Evolutionary conservation across 53 echinoderm and acorn worm species (phyloP).

Genomic region (Antedon mediterranea): DNA sequence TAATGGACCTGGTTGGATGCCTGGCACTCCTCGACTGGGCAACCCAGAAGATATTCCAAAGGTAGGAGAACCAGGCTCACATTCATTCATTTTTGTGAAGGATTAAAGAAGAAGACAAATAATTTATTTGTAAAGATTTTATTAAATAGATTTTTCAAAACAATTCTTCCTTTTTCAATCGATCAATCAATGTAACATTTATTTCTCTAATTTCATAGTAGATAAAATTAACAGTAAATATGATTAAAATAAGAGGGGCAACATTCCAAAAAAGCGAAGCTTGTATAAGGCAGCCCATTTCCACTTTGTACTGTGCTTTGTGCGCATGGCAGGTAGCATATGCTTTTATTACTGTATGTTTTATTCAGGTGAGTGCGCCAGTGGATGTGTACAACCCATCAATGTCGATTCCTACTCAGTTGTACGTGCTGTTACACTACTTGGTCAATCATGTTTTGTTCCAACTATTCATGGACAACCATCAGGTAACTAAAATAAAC

Average conservation of each 20-base stretch:
- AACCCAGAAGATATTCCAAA: conserved; percentile 79
- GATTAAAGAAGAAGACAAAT: no score
- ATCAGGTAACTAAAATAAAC: no score
- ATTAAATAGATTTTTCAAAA: not conserved
- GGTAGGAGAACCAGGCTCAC: conserved; percentile 32
- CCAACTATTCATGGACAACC: conserved; percentile 27
- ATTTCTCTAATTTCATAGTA: no score
- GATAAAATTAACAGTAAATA: no score
- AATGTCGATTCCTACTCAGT: conserved; percentile 34
- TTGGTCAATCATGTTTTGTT: conserved; percentile 36
- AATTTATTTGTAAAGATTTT: not conserved
- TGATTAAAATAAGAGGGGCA: no score
- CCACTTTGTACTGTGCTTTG: not conserved
- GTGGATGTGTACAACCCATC: conserved; percentile 56
- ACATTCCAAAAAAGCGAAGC: no score
- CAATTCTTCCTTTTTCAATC: not conserved
- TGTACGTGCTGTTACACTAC: conserved; percentile 59
- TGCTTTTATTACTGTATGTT: not conserved
- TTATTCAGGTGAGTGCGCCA: conserved; percentile 25
- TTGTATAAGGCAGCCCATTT: no score
- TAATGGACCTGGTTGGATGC: conserved; percentile 90
- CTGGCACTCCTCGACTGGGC: conserved; percentile 68
- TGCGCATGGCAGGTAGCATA: no score
- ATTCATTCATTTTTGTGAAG: no score
- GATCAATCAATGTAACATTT: no score